Percentiles rank a stretch among this genome's conserved stretches.
These are phyloP conservation scores for Diceros bicornis DNA, from an alignment of 2,797 vertebrate species.

Conservation along the genomic window DNA sequence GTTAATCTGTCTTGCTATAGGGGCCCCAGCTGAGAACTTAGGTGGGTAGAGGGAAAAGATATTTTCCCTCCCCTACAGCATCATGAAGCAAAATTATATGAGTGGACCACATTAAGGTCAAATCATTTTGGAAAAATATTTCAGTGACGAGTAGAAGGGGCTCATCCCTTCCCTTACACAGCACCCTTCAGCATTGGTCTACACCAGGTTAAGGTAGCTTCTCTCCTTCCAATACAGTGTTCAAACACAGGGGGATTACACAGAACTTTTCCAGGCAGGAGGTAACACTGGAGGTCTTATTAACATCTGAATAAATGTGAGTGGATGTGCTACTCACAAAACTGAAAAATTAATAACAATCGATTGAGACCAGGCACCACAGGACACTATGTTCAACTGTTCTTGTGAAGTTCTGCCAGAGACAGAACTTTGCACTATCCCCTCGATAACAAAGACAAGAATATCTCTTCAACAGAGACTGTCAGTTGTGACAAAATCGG, in stretches of 20 bases:
- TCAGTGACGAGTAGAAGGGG: background rate
- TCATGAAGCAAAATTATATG: background rate
- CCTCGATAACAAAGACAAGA: background rate
- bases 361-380: background rate
- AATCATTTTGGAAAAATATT: background rate
- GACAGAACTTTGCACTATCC: background rate
- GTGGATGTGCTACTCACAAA: background rate
- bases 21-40: background rate
- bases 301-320: background rate
- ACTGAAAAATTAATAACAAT: background rate
- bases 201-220: background rate
- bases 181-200: background rate
- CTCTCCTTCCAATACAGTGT: background rate
- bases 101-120: background rate
- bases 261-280: background rate
- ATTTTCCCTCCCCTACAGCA: background rate
- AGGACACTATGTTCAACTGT: background rate
- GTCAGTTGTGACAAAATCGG: constrained; percentile 14
- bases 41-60: background rate
- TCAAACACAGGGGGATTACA: background rate
- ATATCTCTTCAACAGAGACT: background rate
- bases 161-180: background rate
- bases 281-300: background rate
- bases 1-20: background rate
- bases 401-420: background rate